These are phyloP conservation scores for Prostheceraeus crozeri DNA, from an alignment of 2,888 invertebrate genomes.

Conservation along the genomic window DNA sequence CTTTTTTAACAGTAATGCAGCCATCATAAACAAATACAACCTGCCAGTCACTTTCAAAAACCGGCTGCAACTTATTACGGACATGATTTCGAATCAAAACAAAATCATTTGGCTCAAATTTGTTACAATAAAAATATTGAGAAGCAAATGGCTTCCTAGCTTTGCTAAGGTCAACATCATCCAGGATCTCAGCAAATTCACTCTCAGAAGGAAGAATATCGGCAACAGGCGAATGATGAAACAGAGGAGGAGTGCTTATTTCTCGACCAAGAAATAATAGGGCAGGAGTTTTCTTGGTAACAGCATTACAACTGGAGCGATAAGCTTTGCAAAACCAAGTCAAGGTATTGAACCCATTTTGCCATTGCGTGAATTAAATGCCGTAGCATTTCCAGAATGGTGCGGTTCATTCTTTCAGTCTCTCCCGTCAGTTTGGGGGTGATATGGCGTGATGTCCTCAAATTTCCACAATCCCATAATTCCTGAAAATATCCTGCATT, in stretches of 20 bases:
- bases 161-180: neutral
- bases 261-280: slow-evolving; percentile 13
- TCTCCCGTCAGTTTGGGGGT: slow-evolving; percentile 12
- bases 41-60: slow-evolving; percentile 23
- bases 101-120: neutral
- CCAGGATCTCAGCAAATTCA: slow-evolving; percentile 4
- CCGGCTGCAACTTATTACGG: slow-evolving; percentile 22
- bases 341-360: slow-evolving; percentile 2
- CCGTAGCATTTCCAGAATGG: slow-evolving; percentile 18
- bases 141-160: no score
- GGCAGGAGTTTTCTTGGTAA: slow-evolving; percentile 12
- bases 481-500: slow-evolving; percentile 1
- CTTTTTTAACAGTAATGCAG: slow-evolving; percentile 23
- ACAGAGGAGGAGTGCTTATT: neutral
- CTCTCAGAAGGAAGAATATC: neutral
- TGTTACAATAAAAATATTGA: no score
- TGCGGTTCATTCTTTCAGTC: slow-evolving; percentile 10
- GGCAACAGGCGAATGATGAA: neutral
- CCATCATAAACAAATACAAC: slow-evolving; percentile 17
- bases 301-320: neutral
- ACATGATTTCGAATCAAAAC: slow-evolving; percentile 13
- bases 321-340: slow-evolving; percentile 14
- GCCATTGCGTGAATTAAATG: neutral
- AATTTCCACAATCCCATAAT: neutral
- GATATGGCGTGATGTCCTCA: slow-evolving; percentile 17